Conservation (phyloP, 2,113 vertebrate species). For the Sinocyclocheilus maitianheensis region DNA sequence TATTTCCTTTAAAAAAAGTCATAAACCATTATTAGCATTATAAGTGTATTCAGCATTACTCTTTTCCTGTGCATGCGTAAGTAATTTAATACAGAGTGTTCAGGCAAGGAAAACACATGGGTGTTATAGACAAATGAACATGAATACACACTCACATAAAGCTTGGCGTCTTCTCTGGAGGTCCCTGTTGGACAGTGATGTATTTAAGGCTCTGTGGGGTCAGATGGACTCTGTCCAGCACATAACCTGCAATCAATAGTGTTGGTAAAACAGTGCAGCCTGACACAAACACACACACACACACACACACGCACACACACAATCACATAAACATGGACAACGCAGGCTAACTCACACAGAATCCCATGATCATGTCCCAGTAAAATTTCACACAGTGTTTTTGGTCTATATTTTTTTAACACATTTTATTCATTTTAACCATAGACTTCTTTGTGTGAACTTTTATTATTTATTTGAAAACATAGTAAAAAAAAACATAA, state of each 20-base stretch:
- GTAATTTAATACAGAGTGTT: not conserved
- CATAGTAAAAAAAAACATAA: too few species aligned
- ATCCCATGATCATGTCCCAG: not conserved
- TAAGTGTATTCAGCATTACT: not conserved
- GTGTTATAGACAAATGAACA: constrained; percentile 10
- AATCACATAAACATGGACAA: not conserved
- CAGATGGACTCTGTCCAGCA: constrained; percentile 43
- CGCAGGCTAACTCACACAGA: not conserved
- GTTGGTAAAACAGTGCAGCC: constrained; percentile 27
- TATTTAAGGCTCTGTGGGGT: constrained; percentile 44
- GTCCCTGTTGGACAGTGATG: constrained; percentile 43
- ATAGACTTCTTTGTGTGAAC: not conserved
- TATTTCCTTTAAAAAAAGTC: too few species aligned
- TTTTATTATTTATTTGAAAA: too few species aligned
- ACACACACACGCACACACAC: not conserved
- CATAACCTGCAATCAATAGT: constrained; percentile 60
- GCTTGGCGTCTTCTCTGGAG: not conserved
- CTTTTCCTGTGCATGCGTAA: not conserved
- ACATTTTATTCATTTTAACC: not conserved
- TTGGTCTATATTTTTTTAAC: not conserved
- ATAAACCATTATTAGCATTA: too few species aligned
- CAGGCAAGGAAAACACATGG: not conserved
- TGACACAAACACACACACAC: not conserved
- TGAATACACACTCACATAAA: constrained; percentile 3
- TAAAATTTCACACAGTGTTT: not conserved